phyloP scores from a whole-genome alignment of 2,113 vertebrate species.

The cattle (Bos taurus) region DNA sequence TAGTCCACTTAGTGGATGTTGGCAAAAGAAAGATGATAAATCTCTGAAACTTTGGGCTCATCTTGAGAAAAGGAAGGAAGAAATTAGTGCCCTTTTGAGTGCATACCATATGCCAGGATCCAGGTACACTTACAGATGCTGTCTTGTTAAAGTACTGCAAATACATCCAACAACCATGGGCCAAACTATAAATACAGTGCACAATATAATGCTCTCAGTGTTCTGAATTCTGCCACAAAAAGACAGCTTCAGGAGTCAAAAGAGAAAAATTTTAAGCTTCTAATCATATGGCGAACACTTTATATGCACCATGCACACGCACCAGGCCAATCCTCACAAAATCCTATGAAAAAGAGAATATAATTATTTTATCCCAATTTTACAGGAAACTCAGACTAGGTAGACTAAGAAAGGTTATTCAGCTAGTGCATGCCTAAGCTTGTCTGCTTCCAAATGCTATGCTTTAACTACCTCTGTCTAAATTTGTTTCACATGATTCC shows the following conservation, averaged over 20 bases:
- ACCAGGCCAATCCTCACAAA: not conserved
- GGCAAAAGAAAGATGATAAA: not conserved
- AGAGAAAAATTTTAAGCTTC: not conserved
- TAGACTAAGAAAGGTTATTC: not conserved
- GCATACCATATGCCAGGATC: not conserved
- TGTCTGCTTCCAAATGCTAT: not conserved
- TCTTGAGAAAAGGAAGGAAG: not conserved
- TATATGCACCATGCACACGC: not conserved
- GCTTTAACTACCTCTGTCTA: not conserved
- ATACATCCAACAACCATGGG: not conserved
- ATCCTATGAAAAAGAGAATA: not conserved
- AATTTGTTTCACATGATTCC: not conserved
- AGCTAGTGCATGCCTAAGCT: not conserved
- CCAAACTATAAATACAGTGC: not conserved
- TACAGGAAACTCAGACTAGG: not conserved
- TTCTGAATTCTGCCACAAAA: not conserved
- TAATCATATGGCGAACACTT: not conserved
- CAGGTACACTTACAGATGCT: not conserved
- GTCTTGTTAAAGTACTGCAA: not conserved
- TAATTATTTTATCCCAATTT: not conserved
- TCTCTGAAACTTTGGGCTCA: not conserved
- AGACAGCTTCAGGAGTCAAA: not conserved
- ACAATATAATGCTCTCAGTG: not conserved
- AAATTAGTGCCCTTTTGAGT: not conserved
- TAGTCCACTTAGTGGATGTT: not conserved